Evolutionary conservation across 2,797 vertebrate genomes (phyloP).

Genomic region (Hypotaenidia okinawae): DNA sequence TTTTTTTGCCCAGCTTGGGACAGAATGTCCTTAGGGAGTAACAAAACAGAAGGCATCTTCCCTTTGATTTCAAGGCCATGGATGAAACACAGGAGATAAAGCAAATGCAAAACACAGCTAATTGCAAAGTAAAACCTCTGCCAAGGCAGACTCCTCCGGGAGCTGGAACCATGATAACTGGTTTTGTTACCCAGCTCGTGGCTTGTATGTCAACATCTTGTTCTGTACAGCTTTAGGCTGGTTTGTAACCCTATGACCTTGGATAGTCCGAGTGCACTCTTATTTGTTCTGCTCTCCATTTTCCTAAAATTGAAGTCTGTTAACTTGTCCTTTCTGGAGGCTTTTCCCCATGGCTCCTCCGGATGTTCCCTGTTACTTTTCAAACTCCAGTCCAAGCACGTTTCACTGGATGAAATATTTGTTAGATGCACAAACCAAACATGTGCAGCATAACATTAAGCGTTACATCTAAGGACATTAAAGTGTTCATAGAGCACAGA

Average conservation of each 20-base stretch:
- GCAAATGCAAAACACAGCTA: neutral
- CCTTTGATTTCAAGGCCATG: neutral
- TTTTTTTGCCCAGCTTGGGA: neutral
- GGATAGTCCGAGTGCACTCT: neutral
- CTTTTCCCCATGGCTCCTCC: neutral
- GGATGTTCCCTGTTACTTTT: constrained; percentile 19
- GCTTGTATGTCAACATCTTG: neutral
- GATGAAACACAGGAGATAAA: neutral
- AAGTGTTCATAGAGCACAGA: neutral
- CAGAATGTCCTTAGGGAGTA: neutral
- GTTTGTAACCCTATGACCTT: neutral
- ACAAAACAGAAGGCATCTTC: neutral
- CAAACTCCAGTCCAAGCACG: neutral
- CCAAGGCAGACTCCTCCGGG: neutral
- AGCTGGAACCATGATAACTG: neutral
- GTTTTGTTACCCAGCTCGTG: neutral
- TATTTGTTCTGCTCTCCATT: neutral
- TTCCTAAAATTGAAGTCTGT: neutral
- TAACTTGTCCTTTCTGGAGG: neutral
- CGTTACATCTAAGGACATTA: neutral
- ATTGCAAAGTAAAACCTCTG: neutral
- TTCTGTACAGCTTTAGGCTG: neutral
- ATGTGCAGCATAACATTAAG: neutral
- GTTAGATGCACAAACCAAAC: neutral
- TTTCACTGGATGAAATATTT: neutral